Conservation (phyloP, 2,888 invertebrate genomes). For the Dioctria linearis region DNA sequence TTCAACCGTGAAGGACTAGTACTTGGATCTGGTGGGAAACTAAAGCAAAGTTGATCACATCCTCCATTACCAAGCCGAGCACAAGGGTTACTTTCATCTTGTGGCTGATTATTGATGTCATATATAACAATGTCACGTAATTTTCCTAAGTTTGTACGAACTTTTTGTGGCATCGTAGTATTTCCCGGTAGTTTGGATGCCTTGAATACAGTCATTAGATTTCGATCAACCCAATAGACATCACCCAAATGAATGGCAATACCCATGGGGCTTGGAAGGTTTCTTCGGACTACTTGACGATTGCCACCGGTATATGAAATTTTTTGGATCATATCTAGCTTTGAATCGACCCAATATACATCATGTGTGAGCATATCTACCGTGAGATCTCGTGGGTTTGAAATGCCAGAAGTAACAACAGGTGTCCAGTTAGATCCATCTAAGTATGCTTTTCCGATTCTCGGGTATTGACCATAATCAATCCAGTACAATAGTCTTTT, state of each 20-base stretch:
- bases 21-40: conserved; percentile 81
- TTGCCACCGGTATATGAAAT: conserved; percentile 88
- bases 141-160: conserved; percentile 88
- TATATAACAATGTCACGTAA: conserved; percentile 93
- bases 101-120: conserved; percentile 89
- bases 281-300: conserved; percentile 86
- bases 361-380: conserved; percentile 95
- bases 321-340: conserved; percentile 93
- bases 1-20: conserved; percentile 71
- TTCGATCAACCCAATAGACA: conserved; percentile 96
- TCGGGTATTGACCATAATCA: conserved; percentile 96
- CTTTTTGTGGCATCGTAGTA: conserved; percentile 77
- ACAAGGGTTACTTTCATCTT: conserved; percentile 87
- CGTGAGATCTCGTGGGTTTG: conserved; percentile 90
- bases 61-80: conserved; percentile 82
- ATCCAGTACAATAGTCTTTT: conserved; percentile 97
- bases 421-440: conserved; percentile 91
- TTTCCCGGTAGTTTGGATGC: conserved; percentile 85
- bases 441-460: conserved; percentile 89
- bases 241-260: conserved; percentile 87
- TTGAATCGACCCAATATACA: conserved; percentile 98
- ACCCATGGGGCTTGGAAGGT: conserved; percentile 95
- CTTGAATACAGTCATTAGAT: conserved; percentile 86
- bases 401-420: conserved; percentile 91
- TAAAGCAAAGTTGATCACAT: conserved; percentile 97